phyloP scores from a whole-genome alignment of 1,140 invertebrate species.

The Zaprionus africanus region DNA sequence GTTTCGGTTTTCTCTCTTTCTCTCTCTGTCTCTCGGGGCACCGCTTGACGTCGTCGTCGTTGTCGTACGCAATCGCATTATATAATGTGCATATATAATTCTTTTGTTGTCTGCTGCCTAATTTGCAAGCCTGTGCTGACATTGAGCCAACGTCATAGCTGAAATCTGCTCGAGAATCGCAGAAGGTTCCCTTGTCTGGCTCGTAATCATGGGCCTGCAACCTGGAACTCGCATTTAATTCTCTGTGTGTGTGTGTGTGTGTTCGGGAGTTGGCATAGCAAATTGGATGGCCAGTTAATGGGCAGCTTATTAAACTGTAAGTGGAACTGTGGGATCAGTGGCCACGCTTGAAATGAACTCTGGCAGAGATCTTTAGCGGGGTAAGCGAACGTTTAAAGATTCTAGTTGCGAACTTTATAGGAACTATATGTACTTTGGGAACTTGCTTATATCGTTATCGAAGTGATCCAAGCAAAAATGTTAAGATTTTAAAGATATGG shows the following conservation, averaged over 20 bases:
- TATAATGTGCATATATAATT: slow-evolving; percentile 75
- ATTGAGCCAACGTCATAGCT: slow-evolving; percentile 73
- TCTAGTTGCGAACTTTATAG: not conserved
- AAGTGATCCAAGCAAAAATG: no score
- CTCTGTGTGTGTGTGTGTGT: slow-evolving; percentile 41
- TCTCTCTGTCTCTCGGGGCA: not conserved
- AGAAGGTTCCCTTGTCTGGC: not conserved
- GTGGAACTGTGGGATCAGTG: slow-evolving; percentile 13
- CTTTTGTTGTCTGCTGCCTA: slow-evolving; percentile 75
- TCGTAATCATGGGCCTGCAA: slow-evolving; percentile 32
- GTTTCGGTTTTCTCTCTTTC: slow-evolving; percentile 34
- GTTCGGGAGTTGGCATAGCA: slow-evolving; percentile 27
- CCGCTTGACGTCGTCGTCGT: slow-evolving; percentile 52
- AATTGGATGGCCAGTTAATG: slow-evolving; percentile 40
- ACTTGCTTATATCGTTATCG: no score
- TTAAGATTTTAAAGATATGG: no score
- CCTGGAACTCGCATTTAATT: slow-evolving; percentile 65
- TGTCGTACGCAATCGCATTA: slow-evolving; percentile 40
- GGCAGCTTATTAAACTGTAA: slow-evolving; percentile 28
- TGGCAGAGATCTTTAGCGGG: not conserved
- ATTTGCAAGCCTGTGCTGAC: slow-evolving; percentile 70
- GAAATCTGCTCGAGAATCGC: slow-evolving; percentile 2
- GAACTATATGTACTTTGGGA: not conserved
- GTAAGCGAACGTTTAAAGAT: not conserved
- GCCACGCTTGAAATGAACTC: not conserved